These are phyloP conservation scores for Patiria miniata DNA, from an alignment of 35 echinoderm and acorn worm genomes.

Conservation along the genomic window DNA sequence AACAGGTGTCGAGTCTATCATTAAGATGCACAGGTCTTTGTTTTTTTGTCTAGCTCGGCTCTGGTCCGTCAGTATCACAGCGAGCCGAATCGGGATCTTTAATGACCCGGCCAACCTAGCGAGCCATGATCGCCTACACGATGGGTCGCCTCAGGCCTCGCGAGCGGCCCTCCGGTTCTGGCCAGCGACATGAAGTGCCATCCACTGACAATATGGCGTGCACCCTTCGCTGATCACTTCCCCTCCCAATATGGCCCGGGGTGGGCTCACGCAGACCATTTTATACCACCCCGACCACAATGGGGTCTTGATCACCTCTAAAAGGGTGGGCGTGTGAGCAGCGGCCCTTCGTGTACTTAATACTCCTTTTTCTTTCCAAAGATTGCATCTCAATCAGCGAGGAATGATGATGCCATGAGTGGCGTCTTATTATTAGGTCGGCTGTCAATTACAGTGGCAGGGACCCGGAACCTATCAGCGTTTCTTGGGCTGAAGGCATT, in stretches of 20 bases:
- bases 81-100: too few relatives aligned
- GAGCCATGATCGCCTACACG: background rate
- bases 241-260: constrained; percentile 6
- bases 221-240: background rate
- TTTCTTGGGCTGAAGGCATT: background rate
- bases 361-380: background rate
- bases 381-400: too few relatives aligned
- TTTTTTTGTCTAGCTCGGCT: too few relatives aligned
- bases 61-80: too few relatives aligned
- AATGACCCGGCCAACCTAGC: too few relatives aligned
- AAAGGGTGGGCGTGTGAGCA: constrained; percentile 21
- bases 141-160: background rate
- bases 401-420: background rate
- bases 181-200: background rate
- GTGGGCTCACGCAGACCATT: background rate
- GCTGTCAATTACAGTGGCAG: background rate
- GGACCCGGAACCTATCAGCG: constrained; percentile 20
- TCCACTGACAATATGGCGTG: constrained; percentile 7
- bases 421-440: background rate
- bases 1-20: too few relatives aligned
- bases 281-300: background rate
- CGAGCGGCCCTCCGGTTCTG: constrained; percentile 15
- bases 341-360: background rate
- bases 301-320: constrained; percentile 3
- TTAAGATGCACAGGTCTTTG: too few relatives aligned